Conservation (phyloP, 53 echinoderm and acorn worm genomes). For the Zoroaster sp. region DNA sequence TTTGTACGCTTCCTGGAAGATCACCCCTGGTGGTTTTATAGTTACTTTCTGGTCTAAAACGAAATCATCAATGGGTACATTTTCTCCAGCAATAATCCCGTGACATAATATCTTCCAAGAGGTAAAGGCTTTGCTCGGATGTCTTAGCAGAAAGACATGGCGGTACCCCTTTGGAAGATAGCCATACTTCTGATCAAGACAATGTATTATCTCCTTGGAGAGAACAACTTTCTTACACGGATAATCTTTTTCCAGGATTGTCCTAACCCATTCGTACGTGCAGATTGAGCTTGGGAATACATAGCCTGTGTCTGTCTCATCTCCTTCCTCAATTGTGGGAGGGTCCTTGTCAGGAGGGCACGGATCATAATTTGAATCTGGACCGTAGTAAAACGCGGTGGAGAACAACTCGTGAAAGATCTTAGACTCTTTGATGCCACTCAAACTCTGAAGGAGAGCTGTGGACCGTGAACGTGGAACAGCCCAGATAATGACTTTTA, state of each 20-base stretch:
- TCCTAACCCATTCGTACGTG: constrained; percentile 12
- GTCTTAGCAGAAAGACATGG: constrained; percentile 28
- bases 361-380: not conserved
- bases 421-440: constrained; percentile 1
- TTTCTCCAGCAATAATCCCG: not conserved
- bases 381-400: not conserved
- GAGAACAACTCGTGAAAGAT: constrained; percentile 22
- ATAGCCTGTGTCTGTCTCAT: not conserved
- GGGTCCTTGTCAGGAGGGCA: not conserved
- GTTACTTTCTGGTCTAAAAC: not conserved
- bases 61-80: not conserved
- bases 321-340: not conserved
- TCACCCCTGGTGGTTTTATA: not conserved
- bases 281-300: not conserved
- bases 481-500: constrained; percentile 14
- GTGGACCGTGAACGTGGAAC: constrained; percentile 3
- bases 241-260: not conserved
- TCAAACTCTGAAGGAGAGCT: not conserved
- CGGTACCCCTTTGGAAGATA: constrained; percentile 6
- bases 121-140: constrained; percentile 2
- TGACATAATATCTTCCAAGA: constrained; percentile 17
- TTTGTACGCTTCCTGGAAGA: not conserved
- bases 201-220: constrained; percentile 20
- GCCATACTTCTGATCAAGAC: not conserved
- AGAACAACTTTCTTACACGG: not conserved